Evolutionary conservation across 2,113 vertebrate genomes (phyloP).

Genomic region (Dipodomys ordii): DNA sequence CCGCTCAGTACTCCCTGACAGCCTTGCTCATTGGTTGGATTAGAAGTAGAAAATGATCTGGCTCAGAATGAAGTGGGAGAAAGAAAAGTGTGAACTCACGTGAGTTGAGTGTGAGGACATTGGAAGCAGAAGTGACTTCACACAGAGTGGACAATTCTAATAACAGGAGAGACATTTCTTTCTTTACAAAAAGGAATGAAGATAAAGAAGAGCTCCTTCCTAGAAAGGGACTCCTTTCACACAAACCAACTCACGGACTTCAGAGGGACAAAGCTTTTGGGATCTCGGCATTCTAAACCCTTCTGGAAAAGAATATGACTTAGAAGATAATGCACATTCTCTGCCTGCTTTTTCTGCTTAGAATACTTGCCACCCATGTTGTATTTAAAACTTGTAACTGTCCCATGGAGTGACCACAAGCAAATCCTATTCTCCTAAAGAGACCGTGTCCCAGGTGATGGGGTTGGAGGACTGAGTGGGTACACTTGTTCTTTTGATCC

Average conservation of each 20-base stretch:
- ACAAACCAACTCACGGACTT: background rate
- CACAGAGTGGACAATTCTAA: background rate
- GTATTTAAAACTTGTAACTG: accelerated
- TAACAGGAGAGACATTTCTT: background rate
- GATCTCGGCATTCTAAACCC: background rate
- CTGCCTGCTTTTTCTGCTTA: background rate
- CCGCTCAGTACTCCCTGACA: background rate
- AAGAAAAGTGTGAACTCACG: accelerated
- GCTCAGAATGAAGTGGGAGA: background rate
- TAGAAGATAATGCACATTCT: background rate
- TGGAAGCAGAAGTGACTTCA: background rate
- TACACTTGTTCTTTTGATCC: no score
- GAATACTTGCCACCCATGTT: background rate
- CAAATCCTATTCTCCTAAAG: no score
- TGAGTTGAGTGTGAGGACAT: accelerated
- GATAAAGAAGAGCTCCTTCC: background rate
- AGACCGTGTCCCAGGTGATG: background rate
- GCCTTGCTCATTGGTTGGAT: background rate
- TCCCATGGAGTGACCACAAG: no score
- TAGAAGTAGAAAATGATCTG: background rate
- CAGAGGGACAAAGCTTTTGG: background rate
- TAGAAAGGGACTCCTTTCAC: background rate
- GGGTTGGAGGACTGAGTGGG: no score
- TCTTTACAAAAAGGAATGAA: background rate
- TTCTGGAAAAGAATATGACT: background rate